Base-by-base conservation (phyloP, 2,797 vertebrate genomes). In the Leptoclinus maculatus region DNA sequence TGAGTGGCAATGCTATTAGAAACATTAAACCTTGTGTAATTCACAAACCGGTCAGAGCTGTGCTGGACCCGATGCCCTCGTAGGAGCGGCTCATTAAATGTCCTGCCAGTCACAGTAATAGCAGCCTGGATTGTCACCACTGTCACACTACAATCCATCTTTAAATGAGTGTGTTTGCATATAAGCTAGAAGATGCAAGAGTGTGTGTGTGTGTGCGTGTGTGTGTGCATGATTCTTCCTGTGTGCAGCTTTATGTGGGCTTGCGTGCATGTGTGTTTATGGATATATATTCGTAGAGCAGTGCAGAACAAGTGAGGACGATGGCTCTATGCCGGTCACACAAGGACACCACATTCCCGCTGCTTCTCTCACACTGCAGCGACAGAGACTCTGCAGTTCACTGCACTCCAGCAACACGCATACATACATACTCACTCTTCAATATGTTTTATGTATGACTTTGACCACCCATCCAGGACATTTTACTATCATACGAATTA, bases 291-390 rank as follows among this genome's bases (percentile, higher is more conserved):
- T 86, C 54, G 70, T 67, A 66, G 60, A 79, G 78, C 70, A 39
- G 83, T 57, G 75, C 74, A 78, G 85, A 89, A 84, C 53, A 53
- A 83, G 80, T 79, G 78, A 82, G 78, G 82, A 82, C 63, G 74
- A 58, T 66, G 82, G 71, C 58, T 88, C 62, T 11, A 5, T 4
- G 75, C 45, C 71, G 80, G 91, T 95, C 89, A 89, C 95, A 94
- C 89, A 38, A 82, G 85, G 90, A 92, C 89, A 91, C 64, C 71
- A 95, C 87, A 95, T 95, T 95, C 93, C 89, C 86, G 78, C 80
- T 81, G 70, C 67, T 71, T 93, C 89, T 82, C 85, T 95, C 89
- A 64, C 92, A 92, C 87, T 65, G 68, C 86, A 84, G 89, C 86
- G 93, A 83, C 83, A 91, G 71, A 82, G 71, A 71, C 87, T 82